Conservation (phyloP, 2,888 invertebrate species). For the Tupiocoris notatus region DNA sequence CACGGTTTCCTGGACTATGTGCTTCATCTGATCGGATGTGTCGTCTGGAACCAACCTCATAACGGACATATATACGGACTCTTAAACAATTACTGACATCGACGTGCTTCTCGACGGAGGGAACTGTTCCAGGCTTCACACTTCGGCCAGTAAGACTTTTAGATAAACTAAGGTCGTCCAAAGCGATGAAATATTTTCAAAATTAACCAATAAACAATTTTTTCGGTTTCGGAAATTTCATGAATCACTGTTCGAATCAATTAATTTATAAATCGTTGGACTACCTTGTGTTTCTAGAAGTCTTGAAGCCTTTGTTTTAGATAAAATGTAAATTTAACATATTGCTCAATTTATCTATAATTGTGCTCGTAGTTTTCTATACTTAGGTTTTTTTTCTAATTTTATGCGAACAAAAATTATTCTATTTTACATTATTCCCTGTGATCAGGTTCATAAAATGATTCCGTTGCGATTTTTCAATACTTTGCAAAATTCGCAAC, state of each 20-base stretch:
- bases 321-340: too few relatives aligned
- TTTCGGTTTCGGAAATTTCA: background rate
- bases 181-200: background rate
- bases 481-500: too few relatives aligned
- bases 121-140: constrained; percentile 36
- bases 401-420: too few relatives aligned
- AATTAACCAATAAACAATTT: background rate
- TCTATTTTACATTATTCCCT: too few relatives aligned
- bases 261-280: background rate
- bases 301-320: background rate
- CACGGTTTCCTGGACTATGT: constrained; percentile 12
- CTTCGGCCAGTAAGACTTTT: constrained; percentile 31
- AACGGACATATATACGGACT: background rate
- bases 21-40: constrained; percentile 13
- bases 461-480: too few relatives aligned
- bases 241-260: background rate
- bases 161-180: constrained; percentile 36
- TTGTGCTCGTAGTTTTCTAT: too few relatives aligned
- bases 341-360: too few relatives aligned
- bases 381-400: too few relatives aligned
- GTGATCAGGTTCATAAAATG: too few relatives aligned
- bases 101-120: background rate
- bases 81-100: background rate
- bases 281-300: constrained; percentile 27
- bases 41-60: constrained; percentile 35